Conservation (phyloP, 1,140 invertebrate genomes). For the Andrena cerasifolii region DNA sequence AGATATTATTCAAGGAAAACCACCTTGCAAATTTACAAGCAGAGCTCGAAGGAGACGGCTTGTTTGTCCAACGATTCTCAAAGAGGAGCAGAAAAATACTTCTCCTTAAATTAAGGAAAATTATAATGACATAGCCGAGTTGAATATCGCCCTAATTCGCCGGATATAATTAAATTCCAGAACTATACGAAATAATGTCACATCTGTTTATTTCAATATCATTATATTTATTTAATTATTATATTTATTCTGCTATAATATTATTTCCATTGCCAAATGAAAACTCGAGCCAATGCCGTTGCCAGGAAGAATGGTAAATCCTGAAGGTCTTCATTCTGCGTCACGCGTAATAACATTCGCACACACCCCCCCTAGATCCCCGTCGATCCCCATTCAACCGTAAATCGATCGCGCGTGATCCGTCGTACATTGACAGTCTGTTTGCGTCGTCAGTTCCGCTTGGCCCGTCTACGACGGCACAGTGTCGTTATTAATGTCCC, state of each 20-base stretch:
- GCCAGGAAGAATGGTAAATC: too few species aligned
- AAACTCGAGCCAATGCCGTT: too few species aligned
- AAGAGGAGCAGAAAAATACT: not conserved
- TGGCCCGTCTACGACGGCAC: constrained; percentile 11
- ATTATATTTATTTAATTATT: too few species aligned
- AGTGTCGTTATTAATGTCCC: not conserved
- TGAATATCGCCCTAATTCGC: too few species aligned
- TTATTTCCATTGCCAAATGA: too few species aligned
- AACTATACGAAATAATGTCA: too few species aligned
- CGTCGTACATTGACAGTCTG: constrained; percentile 11
- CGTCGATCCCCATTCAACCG: constrained; percentile 34
- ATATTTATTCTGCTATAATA: too few species aligned
- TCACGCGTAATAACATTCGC: constrained; percentile 20
- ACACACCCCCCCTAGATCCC: not conserved
- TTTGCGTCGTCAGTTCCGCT: constrained; percentile 11
- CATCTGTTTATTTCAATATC: too few species aligned
- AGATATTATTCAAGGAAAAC: not conserved
- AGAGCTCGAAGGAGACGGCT: not conserved
- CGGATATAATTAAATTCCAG: too few species aligned
- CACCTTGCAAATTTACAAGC: not conserved
- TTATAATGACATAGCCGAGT: not conserved
- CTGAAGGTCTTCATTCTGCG: not conserved
- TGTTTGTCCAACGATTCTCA: not conserved
- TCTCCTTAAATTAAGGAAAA: not conserved
- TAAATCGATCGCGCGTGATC: constrained; percentile 51